Percentiles rank a stretch among this genome's conserved stretches.
phyloP scores from a whole-genome alignment of 2,113 vertebrate genomes.

The Cyphomyrus plagiostoma region DNA sequence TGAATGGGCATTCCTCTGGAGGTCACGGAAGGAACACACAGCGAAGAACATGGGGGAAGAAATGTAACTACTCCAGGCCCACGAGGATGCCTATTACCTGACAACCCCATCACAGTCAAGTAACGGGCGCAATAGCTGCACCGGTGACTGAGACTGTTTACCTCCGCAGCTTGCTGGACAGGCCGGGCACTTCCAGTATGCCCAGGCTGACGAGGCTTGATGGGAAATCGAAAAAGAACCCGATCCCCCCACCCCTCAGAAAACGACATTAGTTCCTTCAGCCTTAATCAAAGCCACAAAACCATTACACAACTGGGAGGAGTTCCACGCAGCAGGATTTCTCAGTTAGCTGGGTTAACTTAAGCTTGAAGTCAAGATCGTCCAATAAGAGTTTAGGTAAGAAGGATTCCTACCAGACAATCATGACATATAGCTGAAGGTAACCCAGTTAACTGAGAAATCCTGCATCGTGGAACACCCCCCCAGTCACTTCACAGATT shows the following conservation, averaged over 20 bases:
- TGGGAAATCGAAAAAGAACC: not conserved
- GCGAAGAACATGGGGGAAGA: not conserved
- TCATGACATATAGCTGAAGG: not conserved
- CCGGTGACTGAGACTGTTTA: not conserved
- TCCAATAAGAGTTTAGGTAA: not conserved
- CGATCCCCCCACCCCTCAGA: not conserved
- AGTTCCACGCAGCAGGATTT: not conserved
- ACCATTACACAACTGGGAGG: not conserved
- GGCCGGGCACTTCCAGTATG: not conserved
- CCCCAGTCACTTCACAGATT: not conserved
- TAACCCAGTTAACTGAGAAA: not conserved
- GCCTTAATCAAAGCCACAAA: not conserved
- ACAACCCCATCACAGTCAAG: not conserved
- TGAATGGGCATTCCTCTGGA: constrained; percentile 10
- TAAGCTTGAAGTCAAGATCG: not conserved
- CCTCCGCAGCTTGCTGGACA: not conserved
- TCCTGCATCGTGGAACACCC: not conserved
- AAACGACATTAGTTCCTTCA: not conserved
- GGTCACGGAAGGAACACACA: constrained; percentile 18
- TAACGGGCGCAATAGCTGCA: not conserved
- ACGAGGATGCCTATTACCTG: not conserved
- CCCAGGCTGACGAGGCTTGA: not conserved
- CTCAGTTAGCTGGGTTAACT: not conserved
- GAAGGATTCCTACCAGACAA: not conserved
- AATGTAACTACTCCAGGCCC: not conserved